A percentile compares a stretch with the other conserved stretches of the same genome.
Conservation (phyloP, 2,113 vertebrate genomes). For the Carettochelys insculpta region DNA sequence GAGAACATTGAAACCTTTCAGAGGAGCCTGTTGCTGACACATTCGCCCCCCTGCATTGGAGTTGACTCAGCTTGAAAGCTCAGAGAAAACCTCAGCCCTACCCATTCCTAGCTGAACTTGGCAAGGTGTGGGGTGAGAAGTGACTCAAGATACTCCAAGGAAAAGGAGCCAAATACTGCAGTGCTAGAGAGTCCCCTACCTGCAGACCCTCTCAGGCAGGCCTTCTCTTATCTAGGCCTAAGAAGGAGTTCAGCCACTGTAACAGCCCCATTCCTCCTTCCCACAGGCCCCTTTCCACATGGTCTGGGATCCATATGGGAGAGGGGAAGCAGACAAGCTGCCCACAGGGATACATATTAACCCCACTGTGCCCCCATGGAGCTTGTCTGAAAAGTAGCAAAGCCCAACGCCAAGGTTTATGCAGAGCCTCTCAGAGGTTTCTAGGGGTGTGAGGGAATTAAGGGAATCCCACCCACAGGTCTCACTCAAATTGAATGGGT, state of each 20-base stretch:
- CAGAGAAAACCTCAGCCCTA: not conserved
- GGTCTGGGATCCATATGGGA: not conserved
- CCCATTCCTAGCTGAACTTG: not conserved
- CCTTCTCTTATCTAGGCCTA: not conserved
- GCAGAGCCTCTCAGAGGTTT: not conserved
- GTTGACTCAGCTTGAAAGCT: rapidly evolving
- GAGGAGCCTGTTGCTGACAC: not conserved
- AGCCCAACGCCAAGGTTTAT: not conserved
- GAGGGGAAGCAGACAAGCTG: not conserved
- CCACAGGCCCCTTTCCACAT: not conserved
- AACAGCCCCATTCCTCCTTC: not conserved
- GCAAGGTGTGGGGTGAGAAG: rapidly evolving
- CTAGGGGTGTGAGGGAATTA: not conserved
- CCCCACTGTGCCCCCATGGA: not conserved
- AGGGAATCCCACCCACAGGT: not conserved
- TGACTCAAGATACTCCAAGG: rapidly evolving
- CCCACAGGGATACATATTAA: not conserved
- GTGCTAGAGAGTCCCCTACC: not conserved
- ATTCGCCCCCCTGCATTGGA: not conserved
- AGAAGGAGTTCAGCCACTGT: not conserved
- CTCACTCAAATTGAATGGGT: not conserved
- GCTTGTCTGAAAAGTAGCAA: not conserved
- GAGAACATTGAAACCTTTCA: rapidly evolving
- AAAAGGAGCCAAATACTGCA: not conserved
- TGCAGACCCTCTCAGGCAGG: not conserved